Evolutionary conservation across 2,888 invertebrate genomes (phyloP).

Genomic region (Adela reaumurella): DNA sequence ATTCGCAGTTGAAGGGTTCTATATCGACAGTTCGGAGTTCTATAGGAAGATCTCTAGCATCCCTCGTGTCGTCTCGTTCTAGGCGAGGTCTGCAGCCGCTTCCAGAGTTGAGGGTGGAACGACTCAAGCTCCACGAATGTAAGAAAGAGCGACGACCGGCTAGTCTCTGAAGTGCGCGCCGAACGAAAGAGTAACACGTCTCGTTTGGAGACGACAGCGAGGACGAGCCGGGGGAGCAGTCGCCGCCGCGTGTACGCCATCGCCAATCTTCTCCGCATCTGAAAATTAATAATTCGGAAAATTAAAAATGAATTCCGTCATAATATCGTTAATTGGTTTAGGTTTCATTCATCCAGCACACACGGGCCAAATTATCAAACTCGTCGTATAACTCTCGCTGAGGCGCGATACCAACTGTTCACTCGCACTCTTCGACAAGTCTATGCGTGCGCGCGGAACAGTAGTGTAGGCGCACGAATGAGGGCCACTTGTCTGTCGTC

Average conservation of each 20-base stretch:
- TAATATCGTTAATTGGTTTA: too few relatives aligned
- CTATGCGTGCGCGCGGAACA: too few relatives aligned
- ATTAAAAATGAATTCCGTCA: too few relatives aligned
- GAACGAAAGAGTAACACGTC: slow-evolving; percentile 90
- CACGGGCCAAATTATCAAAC: too few relatives aligned
- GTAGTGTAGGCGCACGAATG: too few relatives aligned
- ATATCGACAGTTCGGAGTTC: slow-evolving; percentile 71
- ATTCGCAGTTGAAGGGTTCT: slow-evolving; percentile 49
- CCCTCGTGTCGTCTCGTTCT: slow-evolving; percentile 50
- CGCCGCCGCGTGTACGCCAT: slow-evolving; percentile 17
- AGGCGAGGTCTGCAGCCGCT: slow-evolving; percentile 67
- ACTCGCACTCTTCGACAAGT: too few relatives aligned
- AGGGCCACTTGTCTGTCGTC: too few relatives aligned
- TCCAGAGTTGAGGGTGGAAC: slow-evolving; percentile 15
- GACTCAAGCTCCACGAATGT: slow-evolving; percentile 66
- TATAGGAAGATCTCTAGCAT: slow-evolving; percentile 76
- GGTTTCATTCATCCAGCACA: too few relatives aligned
- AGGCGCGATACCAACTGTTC: too few relatives aligned
- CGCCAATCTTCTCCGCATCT: background rate
- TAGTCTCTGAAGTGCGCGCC: slow-evolving; percentile 81
- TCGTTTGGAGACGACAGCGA: slow-evolving; percentile 89
- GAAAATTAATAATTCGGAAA: background rate
- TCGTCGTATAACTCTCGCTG: too few relatives aligned
- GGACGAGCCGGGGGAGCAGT: slow-evolving; percentile 74
- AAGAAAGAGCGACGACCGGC: slow-evolving; percentile 74